phyloP scores from a whole-genome alignment of 1,140 invertebrate genomes.

The Watersipora subatra region DNA sequence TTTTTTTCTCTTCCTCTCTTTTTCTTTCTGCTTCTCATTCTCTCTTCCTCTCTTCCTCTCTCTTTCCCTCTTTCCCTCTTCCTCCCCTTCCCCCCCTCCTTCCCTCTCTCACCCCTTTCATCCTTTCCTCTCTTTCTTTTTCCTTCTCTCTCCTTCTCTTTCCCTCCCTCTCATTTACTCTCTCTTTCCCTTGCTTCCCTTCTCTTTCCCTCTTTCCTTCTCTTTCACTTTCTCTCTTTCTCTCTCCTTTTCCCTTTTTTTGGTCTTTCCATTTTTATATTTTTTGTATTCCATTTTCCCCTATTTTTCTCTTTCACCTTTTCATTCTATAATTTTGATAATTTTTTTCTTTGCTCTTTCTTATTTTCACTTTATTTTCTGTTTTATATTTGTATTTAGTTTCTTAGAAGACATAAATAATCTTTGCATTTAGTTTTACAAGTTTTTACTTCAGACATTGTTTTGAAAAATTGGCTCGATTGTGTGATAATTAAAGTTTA shows the following conservation, averaged over 20 bases:
- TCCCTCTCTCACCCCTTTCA: not conserved
- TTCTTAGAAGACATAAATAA: too few species aligned
- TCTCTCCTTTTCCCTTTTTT: not conserved
- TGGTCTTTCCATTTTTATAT: too few species aligned
- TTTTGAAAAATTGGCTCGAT: too few species aligned
- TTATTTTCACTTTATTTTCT: too few species aligned
- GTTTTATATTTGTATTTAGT: too few species aligned
- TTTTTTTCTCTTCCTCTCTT: not conserved
- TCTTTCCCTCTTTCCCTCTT: not conserved
- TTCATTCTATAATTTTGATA: too few species aligned
- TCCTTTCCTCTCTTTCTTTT: constrained; percentile 1
- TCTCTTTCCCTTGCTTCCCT: not conserved
- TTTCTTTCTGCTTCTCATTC: not conserved
- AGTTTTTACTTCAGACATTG: too few species aligned
- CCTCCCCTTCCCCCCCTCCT: not conserved
- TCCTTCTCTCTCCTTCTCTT: constrained; percentile 2
- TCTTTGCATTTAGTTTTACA: too few species aligned
- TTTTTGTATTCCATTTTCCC: too few species aligned
- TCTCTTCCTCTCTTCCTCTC: not conserved
- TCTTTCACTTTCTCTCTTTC: constrained; percentile 2
- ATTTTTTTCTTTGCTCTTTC: too few species aligned
- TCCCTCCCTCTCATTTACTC: not conserved
- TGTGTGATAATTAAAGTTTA: too few species aligned
- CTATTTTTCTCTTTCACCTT: too few species aligned
- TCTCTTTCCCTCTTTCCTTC: not conserved